Conservation (phyloP, 1,140 invertebrate species). For the Brachionus calyciflorus region DNA sequence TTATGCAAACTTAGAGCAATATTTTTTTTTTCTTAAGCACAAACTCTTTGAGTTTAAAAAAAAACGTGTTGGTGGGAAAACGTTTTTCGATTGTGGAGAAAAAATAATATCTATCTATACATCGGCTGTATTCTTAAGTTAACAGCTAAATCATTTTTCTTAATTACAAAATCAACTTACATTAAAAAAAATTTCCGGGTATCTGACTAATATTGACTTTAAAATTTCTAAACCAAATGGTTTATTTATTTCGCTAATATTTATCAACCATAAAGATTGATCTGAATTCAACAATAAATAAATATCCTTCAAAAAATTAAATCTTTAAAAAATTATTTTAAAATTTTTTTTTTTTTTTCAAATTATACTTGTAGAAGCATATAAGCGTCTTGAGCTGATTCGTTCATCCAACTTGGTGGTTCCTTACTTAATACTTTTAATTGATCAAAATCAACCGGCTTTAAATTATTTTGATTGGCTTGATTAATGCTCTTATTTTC, state of each 20-base stretch:
- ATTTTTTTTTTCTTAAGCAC: no score
- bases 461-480: neutral
- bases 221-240: constrained; percentile 43
- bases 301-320: constrained; percentile 15
- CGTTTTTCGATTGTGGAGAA: no score
- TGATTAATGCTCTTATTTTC: constrained; percentile 61
- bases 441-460: constrained; percentile 8
- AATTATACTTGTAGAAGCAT: constrained; percentile 35
- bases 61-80: no score
- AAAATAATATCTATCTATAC: no score
- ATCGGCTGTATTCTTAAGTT: neutral
- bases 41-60: no score
- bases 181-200: constrained; percentile 42
- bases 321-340: neutral
- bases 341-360: neutral
- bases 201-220: constrained; percentile 44
- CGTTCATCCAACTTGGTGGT: constrained; percentile 41
- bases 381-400: constrained; percentile 27
- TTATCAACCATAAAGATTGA: constrained; percentile 34
- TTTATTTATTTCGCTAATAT: constrained; percentile 37
- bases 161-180: constrained; percentile 47
- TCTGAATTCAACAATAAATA: constrained; percentile 43
- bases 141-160: neutral
- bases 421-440: constrained; percentile 44
- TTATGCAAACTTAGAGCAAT: no score